These are phyloP conservation scores for Propithecus deckenii DNA, from an alignment of 2,797 vertebrate species.

Conservation along the genomic window DNA sequence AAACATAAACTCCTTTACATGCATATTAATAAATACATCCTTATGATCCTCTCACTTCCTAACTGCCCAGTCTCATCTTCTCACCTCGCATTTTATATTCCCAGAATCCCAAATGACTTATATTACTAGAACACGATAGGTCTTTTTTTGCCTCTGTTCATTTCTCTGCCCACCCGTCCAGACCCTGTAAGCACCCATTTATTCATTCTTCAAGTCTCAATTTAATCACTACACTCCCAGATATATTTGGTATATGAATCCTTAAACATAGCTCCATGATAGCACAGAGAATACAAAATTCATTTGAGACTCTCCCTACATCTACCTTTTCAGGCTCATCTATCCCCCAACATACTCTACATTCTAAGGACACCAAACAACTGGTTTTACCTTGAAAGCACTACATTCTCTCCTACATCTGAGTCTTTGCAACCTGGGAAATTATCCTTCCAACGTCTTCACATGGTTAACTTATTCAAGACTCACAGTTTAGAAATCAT, in stretches of 20 bases:
- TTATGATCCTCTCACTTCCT: neutral
- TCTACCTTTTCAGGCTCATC: neutral
- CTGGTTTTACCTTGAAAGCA: neutral
- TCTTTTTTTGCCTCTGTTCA: neutral
- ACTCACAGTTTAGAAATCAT: neutral
- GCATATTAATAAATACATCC: neutral
- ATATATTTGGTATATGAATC: neutral
- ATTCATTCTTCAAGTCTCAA: neutral
- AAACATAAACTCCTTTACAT: neutral
- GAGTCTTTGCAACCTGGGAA: neutral
- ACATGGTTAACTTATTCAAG: neutral
- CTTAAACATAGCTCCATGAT: neutral
- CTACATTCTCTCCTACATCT: neutral
- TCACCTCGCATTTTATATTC: neutral
- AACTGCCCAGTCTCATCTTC: neutral
- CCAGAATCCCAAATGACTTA: neutral
- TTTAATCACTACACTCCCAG: neutral
- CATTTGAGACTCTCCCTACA: neutral
- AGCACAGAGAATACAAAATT: neutral
- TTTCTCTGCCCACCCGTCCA: neutral
- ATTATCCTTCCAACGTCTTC: constrained; percentile 7
- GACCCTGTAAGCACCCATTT: neutral
- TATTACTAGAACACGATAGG: neutral
- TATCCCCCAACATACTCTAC: neutral
- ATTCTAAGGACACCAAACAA: neutral